phyloP scores from a whole-genome alignment of 2,888 invertebrate species.

The Ochlodes sylvanus region DNA sequence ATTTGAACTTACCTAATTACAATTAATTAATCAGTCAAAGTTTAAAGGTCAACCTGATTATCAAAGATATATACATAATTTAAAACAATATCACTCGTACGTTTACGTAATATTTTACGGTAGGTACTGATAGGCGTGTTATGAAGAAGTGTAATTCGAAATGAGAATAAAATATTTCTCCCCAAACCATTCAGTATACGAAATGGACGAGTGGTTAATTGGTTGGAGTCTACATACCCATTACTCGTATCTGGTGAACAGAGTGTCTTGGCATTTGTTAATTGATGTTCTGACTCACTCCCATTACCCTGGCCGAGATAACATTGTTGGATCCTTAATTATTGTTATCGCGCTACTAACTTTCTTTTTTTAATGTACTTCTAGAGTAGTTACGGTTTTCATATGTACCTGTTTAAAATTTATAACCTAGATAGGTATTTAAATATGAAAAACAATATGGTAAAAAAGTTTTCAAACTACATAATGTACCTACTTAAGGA shows the following conservation, averaged over 20 bases:
- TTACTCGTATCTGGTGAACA: slow-evolving; percentile 64
- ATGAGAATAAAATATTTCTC: slow-evolving; percentile 40
- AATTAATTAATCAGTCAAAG: neutral
- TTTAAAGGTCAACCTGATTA: neutral
- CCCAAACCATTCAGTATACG: slow-evolving; percentile 48
- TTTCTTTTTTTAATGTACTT: slow-evolving; percentile 15
- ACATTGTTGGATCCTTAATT: slow-evolving; percentile 43
- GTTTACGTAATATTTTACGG: too few relatives aligned
- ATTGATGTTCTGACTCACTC: slow-evolving; percentile 65
- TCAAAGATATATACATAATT: neutral
- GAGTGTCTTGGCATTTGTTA: slow-evolving; percentile 72
- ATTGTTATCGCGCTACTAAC: slow-evolving; percentile 29
- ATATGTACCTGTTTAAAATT: neutral
- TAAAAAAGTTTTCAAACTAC: too few relatives aligned
- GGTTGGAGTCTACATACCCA: slow-evolving; percentile 66
- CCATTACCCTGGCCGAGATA: slow-evolving; percentile 57
- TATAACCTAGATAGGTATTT: neutral
- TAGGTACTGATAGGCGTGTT: too few relatives aligned
- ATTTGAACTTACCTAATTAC: neutral
- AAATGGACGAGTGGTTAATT: slow-evolving; percentile 65
- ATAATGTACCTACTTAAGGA: too few relatives aligned
- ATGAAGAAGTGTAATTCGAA: too few relatives aligned
- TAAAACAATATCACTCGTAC: too few relatives aligned
- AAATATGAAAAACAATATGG: too few relatives aligned
- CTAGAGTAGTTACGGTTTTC: neutral